Evolutionary conservation across 2,797 vertebrate species (phyloP).

Genomic region (Microctenopoma stevenorrisi): DNA sequence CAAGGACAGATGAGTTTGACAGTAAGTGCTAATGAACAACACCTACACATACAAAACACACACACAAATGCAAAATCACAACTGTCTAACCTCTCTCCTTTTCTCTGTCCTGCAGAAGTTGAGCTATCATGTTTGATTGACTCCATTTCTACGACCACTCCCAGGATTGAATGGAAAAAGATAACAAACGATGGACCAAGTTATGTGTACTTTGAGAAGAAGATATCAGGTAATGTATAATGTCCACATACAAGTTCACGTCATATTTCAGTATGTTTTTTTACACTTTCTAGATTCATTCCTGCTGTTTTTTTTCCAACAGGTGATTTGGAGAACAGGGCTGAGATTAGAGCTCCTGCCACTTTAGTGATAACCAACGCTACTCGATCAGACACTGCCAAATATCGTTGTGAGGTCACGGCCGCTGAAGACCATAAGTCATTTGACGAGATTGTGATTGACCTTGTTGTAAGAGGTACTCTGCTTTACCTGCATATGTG

Average conservation of each 20-base stretch:
- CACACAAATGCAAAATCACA: not conserved
- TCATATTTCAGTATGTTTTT: not conserved
- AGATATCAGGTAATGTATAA: constrained; percentile 87
- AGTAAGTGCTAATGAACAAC: constrained; percentile 84
- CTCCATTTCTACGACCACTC: constrained; percentile 87
- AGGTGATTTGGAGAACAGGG: constrained; percentile 92
- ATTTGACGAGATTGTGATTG: constrained; percentile 92
- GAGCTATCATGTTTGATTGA: constrained; percentile 95
- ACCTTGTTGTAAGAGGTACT: constrained; percentile 92
- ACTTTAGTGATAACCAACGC: constrained; percentile 92
- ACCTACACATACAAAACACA: not conserved
- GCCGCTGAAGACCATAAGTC: constrained; percentile 88
- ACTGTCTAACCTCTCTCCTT: not conserved
- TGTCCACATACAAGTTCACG: not conserved
- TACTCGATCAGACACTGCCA: constrained; percentile 91
- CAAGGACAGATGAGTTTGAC: constrained; percentile 95
- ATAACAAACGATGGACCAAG: constrained; percentile 89
- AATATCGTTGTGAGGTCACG: constrained; percentile 96
- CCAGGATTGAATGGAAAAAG: constrained; percentile 99
- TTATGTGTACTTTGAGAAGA: constrained; percentile 91
- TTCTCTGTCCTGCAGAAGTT: constrained; percentile 77
- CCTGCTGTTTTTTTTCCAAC: constrained; percentile 4
- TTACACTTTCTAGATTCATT: not conserved
- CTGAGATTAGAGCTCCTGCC: constrained; percentile 87
- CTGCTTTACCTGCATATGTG: not conserved